Evolutionary conservation across 2,888 invertebrate genomes (phyloP).

Genomic region (Caenorhabditis japonica): DNA sequence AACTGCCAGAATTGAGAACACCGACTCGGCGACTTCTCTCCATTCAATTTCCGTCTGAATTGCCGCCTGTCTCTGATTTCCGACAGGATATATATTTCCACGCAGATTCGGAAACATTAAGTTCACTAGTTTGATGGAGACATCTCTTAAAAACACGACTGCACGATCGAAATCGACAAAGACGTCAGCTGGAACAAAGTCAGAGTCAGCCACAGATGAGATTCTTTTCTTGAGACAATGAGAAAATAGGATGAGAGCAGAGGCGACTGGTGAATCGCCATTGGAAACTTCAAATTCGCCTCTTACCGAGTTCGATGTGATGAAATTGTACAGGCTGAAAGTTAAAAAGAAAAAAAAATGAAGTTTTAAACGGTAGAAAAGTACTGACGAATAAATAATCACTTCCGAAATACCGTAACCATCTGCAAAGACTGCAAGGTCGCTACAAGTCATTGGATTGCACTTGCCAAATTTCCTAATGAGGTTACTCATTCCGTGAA

Average conservation of each 20-base stretch:
- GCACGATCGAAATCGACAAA: conserved; percentile 29
- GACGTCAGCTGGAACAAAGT: conserved; percentile 22
- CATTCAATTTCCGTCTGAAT: conserved; percentile 32
- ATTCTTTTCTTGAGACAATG: conserved; percentile 20
- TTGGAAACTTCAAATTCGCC: not conserved
- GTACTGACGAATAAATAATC: too few relatives aligned
- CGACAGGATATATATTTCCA: not conserved
- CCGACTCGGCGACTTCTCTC: conserved; percentile 68
- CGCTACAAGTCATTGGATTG: too few relatives aligned
- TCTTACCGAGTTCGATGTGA: not conserved
- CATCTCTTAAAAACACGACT: conserved; percentile 78
- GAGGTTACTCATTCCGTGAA: too few relatives aligned
- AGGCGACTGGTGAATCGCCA: not conserved
- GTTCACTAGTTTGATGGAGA: conserved; percentile 88
- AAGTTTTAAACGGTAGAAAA: too few relatives aligned
- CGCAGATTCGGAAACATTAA: conserved; percentile 80
- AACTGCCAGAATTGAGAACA: conserved; percentile 85
- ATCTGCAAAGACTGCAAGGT: too few relatives aligned
- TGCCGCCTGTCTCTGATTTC: not conserved
- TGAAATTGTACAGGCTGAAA: conserved; percentile 31
- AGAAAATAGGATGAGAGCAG: conserved; percentile 25
- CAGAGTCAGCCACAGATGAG: conserved; percentile 45
- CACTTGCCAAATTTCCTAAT: too few relatives aligned
- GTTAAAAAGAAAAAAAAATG: not conserved
- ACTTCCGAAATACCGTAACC: too few relatives aligned